Evolutionary conservation across 2,797 vertebrate species (phyloP), one percentile per base, ranked within the genome.

Genomic region (Crypturellus tataupa): DNA sequence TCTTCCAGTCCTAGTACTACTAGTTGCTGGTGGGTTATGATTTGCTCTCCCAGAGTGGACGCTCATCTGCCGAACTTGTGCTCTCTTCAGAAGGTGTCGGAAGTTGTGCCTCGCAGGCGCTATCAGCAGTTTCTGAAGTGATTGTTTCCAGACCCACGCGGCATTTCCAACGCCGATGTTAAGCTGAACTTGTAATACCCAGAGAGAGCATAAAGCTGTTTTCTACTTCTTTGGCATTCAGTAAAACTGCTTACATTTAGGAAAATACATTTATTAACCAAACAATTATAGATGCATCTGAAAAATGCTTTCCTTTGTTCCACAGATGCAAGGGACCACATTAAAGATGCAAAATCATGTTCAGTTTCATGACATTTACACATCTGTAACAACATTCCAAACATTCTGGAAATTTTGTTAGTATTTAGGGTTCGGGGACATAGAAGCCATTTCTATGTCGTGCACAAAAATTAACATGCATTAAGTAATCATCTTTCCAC

Each of bases 401-500:
- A 59, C 91, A 46, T 87, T 77, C n/a, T 88, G 68, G 51, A 87
- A 87, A 62, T 62, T 71, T 82, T 79, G 31, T 76, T 81, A 69
- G 18, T 78, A 31, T 83, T 95, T 71, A 53, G n/a, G 37, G 35
- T 68, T 85, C 53, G 65, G 44, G 76, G 69, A 83, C 3, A 29
- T 29, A 85, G 87, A 92, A 95, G 63, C 10, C 20, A 39, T 82
- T 89, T 92, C 27, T 76, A 33, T 76, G 65, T 89, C 84, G 84
- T 76, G 65, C 46, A 81, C 55, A 55, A 69, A 92, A 92, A 90
- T 93, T 78, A 90, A 44, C 64, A 42, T 64, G 62, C 69, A 87
- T 90, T 92, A 91, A 93, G 46, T 79, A 89, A 58, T 75, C 84
- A 67, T 95, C 71, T 84, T 94, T 89, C 89, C n/a, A 4, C 85